Evolutionary conservation across 2,797 vertebrate species (phyloP).

Genomic region (Lemur catta): DNA sequence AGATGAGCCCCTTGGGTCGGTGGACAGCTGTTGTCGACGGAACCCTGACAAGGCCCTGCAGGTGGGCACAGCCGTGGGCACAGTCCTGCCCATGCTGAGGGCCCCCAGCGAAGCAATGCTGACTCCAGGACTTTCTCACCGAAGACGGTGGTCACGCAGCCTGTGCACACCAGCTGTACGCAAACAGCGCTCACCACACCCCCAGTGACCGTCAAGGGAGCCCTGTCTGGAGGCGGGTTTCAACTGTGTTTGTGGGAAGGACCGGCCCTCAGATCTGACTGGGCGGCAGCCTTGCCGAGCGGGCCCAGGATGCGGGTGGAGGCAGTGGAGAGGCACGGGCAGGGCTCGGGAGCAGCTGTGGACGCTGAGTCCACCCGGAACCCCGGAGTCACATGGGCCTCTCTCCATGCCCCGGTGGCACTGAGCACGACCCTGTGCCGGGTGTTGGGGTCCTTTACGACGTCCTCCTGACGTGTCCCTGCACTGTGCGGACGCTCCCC

Average conservation of each 20-base stretch:
- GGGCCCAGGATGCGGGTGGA: not conserved
- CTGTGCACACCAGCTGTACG: not conserved
- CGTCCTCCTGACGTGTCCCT: too few relatives aligned
- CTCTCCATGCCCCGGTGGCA: too few relatives aligned
- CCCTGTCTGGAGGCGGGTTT: not conserved
- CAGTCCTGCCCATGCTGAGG: not conserved
- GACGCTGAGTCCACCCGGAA: not conserved
- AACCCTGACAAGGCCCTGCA: not conserved
- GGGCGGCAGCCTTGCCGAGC: not conserved
- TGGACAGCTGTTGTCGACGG: too few relatives aligned
- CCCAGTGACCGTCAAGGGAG: not conserved
- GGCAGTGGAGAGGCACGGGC: not conserved
- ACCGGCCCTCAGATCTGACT: accelerated
- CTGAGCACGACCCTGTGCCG: not conserved
- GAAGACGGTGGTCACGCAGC: not conserved
- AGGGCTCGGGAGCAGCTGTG: too few relatives aligned
- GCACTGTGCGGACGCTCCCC: not conserved
- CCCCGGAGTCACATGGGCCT: not conserved
- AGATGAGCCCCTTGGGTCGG: too few relatives aligned
- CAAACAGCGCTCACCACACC: not conserved
- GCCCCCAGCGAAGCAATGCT: not conserved
- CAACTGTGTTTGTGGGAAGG: not conserved
- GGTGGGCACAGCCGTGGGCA: too few relatives aligned
- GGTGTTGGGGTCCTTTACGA: not conserved
- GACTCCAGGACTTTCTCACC: too few relatives aligned